Evolutionary conservation across 1,140 invertebrate genomes (phyloP).

Genomic region (Callitettix versicolor): DNA sequence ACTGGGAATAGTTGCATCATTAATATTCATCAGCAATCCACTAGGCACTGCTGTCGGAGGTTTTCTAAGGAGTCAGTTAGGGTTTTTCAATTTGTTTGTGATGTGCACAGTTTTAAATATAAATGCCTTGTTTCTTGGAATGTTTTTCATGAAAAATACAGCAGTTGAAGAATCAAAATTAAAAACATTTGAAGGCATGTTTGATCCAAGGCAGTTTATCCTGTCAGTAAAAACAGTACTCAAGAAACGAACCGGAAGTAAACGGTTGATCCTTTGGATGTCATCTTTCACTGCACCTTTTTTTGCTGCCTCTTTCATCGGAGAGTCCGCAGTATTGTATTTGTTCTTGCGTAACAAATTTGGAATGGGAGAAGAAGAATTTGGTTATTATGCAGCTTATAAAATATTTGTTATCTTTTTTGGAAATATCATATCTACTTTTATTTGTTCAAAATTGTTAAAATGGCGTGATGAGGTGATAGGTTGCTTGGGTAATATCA

Average conservation of each 20-base stretch:
- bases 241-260: constrained; percentile 8
- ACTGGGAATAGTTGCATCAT: constrained; percentile 30
- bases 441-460: constrained; percentile 15
- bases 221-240: not conserved
- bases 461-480: constrained; percentile 21
- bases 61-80: constrained; percentile 3
- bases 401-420: constrained; percentile 17
- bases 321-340: constrained; percentile 24
- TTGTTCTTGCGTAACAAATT: constrained; percentile 24
- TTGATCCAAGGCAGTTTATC: not conserved
- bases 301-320: constrained; percentile 16
- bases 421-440: constrained; percentile 20
- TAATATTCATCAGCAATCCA: constrained; percentile 10
- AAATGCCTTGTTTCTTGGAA: not conserved
- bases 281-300: constrained; percentile 16
- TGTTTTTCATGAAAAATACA: not conserved
- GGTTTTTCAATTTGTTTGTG: constrained; percentile 14
- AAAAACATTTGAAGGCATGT: not conserved
- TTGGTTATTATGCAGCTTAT: constrained; percentile 21
- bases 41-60: constrained; percentile 16
- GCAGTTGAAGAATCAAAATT: not conserved
- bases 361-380: constrained; percentile 22
- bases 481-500: constrained; percentile 18
- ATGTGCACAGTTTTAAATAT: constrained; percentile 1
- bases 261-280: constrained; percentile 6